These are phyloP conservation scores for Montipora capitata DNA, from an alignment of 92 coral and sea anemone species.

Conservation along the genomic window DNA sequence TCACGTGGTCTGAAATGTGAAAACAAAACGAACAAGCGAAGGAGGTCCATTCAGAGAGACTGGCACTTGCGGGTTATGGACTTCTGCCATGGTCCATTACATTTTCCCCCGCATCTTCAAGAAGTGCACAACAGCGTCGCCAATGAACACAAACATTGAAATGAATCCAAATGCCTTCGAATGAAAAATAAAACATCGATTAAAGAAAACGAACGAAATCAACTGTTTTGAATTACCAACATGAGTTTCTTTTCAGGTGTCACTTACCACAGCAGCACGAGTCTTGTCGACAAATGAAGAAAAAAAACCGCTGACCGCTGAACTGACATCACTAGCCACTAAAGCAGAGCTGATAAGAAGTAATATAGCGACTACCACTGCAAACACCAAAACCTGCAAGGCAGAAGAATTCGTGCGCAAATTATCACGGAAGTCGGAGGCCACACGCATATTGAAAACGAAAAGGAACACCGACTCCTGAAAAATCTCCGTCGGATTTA, in stretches of 20 bases:
- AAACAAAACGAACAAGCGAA: too few species aligned
- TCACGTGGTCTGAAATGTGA: too few species aligned
- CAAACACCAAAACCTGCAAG: conserved; percentile 14
- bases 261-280: conserved; percentile 23
- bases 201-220: too few species aligned
- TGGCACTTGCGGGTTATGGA: too few species aligned
- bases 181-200: background rate
- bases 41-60: too few species aligned
- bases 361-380: conserved; percentile 23
- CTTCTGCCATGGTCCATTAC: background rate
- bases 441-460: too few species aligned
- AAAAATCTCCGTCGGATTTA: too few species aligned
- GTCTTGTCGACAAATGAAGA: background rate
- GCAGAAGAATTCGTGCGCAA: background rate
- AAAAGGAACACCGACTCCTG: too few species aligned
- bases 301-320: accelerated
- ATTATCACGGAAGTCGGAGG: too few species aligned
- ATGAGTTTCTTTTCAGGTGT: background rate
- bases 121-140: conserved; percentile 33
- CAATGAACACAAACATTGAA: conserved; percentile 38
- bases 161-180: conserved; percentile 41
- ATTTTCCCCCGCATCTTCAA: conserved; percentile 1
- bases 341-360: conserved; percentile 35
- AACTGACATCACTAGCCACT: background rate
- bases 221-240: background rate